Base-by-base conservation (phyloP, 2,113 vertebrate genomes). In the Spea multiplicata region DNA sequence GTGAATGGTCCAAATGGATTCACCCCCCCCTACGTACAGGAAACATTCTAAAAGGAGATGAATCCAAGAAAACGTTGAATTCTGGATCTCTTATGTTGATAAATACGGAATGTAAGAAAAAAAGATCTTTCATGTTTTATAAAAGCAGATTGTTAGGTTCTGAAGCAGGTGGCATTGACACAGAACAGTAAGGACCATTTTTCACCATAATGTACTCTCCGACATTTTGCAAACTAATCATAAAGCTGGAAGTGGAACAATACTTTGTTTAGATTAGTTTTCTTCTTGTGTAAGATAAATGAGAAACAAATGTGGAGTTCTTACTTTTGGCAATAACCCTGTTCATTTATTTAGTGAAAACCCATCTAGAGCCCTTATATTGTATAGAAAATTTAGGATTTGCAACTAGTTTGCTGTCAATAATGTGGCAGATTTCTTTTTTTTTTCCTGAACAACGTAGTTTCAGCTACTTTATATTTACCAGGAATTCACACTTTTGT, bases 141-240 rank as follows among this genome's bases (percentile, higher is more conserved):
- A 17, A 52, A 53, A 3, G 17, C 69, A 52, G 69, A 52, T 16
- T 52, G 47, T 50, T 47, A 9, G 44, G 8, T 49, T 49, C 30
- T 8, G 49, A 30, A 55, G 49, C 69, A 71, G 69, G 69, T 71
- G 69, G 69, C 50, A 44, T 53, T 55, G 69, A 71, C 50, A 71
- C 69, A 71, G 49, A 71, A 71, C 69, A 55, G 49, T 53, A 55
- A 71, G 69, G 17, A 55, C 49, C 69, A 71, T 71, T 71, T 71
- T 71, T 71, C 69, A 71, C 49, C n/a, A 44, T 71, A 71, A 71
- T 44, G 16, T 50, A 55, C n/a, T 48, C 52, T 71, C 69, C 52
- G 69, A 48, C 69, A 71, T 71, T 71, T 16, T 71, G 69, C 49
- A 71, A 71, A 50, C 69, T 71, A 52, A 71, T 71, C 69, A 71